Evolutionary conservation across 1,140 invertebrate species (phyloP).

Genomic region (Pogonomyrmex californicus): DNA sequence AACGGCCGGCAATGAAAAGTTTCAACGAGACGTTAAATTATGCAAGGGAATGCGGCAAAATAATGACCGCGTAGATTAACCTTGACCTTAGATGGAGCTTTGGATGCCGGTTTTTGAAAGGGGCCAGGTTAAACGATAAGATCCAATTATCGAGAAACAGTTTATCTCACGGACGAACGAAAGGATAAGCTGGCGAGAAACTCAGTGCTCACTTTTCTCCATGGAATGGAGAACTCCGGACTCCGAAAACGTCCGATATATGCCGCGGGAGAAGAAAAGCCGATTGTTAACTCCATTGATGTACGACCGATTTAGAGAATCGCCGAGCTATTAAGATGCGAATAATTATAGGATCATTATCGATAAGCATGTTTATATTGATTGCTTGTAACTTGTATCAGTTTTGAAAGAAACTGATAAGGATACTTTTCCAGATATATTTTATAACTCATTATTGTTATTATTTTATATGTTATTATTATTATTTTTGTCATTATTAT

Average conservation of each 20-base stretch:
- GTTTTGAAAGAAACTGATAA: not conserved
- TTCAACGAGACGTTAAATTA: slow-evolving; percentile 70
- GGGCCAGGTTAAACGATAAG: slow-evolving; percentile 72
- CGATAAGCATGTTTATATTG: not conserved
- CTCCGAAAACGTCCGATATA: slow-evolving; percentile 47
- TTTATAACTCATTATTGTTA: not conserved
- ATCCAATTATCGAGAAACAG: slow-evolving; percentile 78
- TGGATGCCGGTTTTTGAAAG: slow-evolving; percentile 54
- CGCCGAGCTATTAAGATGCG: not conserved
- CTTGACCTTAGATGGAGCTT: slow-evolving; percentile 62
- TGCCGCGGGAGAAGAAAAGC: slow-evolving; percentile 46
- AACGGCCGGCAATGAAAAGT: slow-evolving; percentile 50
- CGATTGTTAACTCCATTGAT: slow-evolving; percentile 68
- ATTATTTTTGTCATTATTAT: not conserved
- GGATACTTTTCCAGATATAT: not conserved
- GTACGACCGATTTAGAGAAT: slow-evolving; percentile 39
- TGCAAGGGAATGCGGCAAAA: slow-evolving; percentile 39
- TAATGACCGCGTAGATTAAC: slow-evolving; percentile 64
- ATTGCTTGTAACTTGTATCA: slow-evolving; percentile 8
- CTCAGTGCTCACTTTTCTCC: slow-evolving; percentile 45
- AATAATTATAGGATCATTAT: slow-evolving; percentile 40
- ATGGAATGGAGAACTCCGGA: slow-evolving; percentile 43
- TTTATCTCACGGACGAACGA: slow-evolving; percentile 68
- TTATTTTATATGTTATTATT: not conserved
- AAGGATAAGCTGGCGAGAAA: slow-evolving; percentile 57